Percentiles rank a stretch among this genome's conserved stretches.
These are phyloP conservation scores for Calameuta pallipes DNA, from an alignment of 2,888 invertebrate genomes.

Conservation along the genomic window DNA sequence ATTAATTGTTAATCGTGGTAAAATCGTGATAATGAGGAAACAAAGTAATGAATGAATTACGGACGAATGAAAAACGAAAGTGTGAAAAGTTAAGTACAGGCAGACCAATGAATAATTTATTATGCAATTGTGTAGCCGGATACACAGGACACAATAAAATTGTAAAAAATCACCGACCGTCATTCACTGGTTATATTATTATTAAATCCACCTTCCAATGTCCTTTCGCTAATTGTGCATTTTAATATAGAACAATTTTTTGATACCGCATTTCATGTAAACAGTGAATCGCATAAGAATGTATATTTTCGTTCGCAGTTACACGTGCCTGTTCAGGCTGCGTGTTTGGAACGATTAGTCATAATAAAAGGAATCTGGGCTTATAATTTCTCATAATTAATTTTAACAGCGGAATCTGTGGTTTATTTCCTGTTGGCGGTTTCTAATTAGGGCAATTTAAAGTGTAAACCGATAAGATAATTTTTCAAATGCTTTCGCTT, in stretches of 20 bases:
- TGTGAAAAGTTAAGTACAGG: conserved; percentile 27
- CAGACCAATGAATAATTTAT: conserved; percentile 53
- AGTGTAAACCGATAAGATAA: not conserved
- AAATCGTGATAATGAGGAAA: not conserved
- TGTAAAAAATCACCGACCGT: conserved; percentile 27
- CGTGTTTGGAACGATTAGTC: too few species aligned
- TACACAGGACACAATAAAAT: conserved; percentile 50
- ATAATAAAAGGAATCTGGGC: not conserved
- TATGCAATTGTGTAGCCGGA: conserved; percentile 50
- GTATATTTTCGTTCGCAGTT: too few species aligned
- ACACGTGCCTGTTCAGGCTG: too few species aligned
- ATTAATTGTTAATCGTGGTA: not conserved
- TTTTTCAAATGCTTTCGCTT: not conserved
- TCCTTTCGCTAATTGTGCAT: not conserved
- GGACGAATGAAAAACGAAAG: not conserved
- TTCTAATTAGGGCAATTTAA: not conserved
- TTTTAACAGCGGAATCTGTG: not conserved
- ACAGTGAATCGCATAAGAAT: not conserved
- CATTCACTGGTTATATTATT: not conserved
- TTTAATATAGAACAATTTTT: not conserved
- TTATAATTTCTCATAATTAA: not conserved
- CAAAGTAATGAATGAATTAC: not conserved
- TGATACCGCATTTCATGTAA: not conserved
- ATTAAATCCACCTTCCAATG: not conserved
- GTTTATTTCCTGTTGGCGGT: not conserved